Base-by-base conservation (phyloP, 2,888 invertebrate genomes). In the Melitaea athalia region DNA sequence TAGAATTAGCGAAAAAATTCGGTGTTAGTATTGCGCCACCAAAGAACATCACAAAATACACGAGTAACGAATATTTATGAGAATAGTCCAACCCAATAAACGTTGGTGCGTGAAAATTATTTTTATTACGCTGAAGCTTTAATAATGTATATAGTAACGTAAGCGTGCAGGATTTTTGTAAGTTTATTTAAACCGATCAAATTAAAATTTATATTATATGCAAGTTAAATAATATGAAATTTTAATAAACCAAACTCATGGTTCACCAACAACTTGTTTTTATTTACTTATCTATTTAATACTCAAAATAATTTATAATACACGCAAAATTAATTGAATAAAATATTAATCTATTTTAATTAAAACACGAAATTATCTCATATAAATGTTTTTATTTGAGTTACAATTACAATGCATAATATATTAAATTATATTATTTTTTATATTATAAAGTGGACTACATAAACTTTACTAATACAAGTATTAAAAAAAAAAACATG, bases 21-120 rank as follows among this genome's bases (percentile, higher is more conserved):
- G 93, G 93, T 71, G 87, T 90, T 0, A 93, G 89, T 64, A 84
- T 93, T 31, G 82, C 91, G 64, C 93, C 94, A 64, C 93, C 94
- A 77, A 93, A 94, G 74, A 94, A 92, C 85, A 91, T 95, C 87
- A 94, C 95, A 75, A 95, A 95, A 89, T 95, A 95, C 84, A 95
- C 95, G 43, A 95, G 95, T 75, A 95, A 93, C 63, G 95, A 95
- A 86, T 95, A 94, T 85, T 93, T 94, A 88, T 94, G 92, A 93
- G 84, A 88, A 79, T 83, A 89, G 84, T 83, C 80, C 82, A 70
- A 14, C 52, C 59, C 45, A 63, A 66, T 45, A 38, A 74, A 78
- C 78, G 75, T 72, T 78, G 80, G 78, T 81, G 80, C 85, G 85
- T 85, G 81, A 84, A 86, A 85, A 69, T 88, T 88, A 89, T 87